Evolutionary conservation across 2,888 invertebrate species (phyloP).

Genomic region (Dolomedes plantarius): DNA sequence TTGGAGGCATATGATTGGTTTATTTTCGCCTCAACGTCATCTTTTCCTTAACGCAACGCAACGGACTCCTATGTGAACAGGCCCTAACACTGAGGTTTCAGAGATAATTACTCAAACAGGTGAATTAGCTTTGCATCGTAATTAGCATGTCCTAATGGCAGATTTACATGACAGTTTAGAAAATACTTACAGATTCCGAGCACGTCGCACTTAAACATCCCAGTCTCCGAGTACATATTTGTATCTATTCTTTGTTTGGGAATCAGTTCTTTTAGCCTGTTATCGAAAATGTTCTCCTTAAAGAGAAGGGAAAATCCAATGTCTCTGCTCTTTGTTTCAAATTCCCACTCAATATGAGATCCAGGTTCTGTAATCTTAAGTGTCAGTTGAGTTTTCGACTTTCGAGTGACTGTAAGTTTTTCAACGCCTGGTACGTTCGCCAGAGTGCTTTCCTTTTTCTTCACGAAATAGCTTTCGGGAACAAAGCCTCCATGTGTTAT

Average conservation of each 20-base stretch:
- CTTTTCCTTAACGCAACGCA: too few species aligned
- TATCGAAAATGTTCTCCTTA: background rate
- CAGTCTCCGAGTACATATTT: background rate
- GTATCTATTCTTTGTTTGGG: slow-evolving; percentile 32
- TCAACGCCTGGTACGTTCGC: background rate
- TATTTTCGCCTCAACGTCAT: too few species aligned
- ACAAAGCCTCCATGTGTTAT: slow-evolving; percentile 7
- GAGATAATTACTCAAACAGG: too few species aligned
- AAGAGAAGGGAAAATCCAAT: slow-evolving; percentile 23
- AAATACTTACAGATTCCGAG: slow-evolving; percentile 31
- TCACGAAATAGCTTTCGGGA: slow-evolving; percentile 1
- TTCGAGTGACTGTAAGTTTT: slow-evolving; percentile 13
- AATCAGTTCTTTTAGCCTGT: background rate
- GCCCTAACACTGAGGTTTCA: too few species aligned
- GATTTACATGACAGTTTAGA: too few species aligned
- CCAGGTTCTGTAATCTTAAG: slow-evolving; percentile 10
- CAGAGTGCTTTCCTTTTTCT: background rate
- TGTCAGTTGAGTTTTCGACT: slow-evolving; percentile 24
- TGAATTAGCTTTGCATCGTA: too few species aligned
- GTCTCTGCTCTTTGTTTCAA: slow-evolving; percentile 20
- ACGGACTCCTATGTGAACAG: too few species aligned
- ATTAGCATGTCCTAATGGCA: too few species aligned
- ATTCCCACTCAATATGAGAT: slow-evolving; percentile 37
- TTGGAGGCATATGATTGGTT: too few species aligned
- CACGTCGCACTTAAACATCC: slow-evolving; percentile 24